Evolutionary conservation across 2,888 invertebrate genomes (phyloP), one percentile per base, ranked within the genome.

Genomic region (Conchocele bisecta): DNA sequence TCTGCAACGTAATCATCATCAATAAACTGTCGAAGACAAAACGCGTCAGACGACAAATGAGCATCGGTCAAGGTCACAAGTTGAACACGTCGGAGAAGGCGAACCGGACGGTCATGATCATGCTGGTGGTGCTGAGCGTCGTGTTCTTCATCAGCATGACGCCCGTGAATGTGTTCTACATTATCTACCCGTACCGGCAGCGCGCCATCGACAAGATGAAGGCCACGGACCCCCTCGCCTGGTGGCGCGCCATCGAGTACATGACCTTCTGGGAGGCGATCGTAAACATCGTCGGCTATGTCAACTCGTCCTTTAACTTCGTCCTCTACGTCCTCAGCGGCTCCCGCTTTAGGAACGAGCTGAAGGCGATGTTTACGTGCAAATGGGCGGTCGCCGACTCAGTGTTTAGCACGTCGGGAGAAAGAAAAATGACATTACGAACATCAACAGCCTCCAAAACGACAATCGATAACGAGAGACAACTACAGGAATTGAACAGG

Each of bases 291-390:
- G 46, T 85, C 1, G 74, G 78, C 65, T 86, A 85, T 59, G 66
- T 82, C 11, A 85, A 83, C 57, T 81, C 83, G 51, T 74, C 82
- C 29, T 64, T 76, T 39, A 84, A 84, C 63, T 86, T 86, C 60
- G 39, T 85, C n/a, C 51, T 85, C 24, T 86, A 86, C 63, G 81
- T 82, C 31, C 51, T 83, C 20, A 83, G 81, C 26, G 86, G 85
- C 0, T 64, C 83, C 13, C 74, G 72, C 33, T 87, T 87, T 66
- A 63, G 86, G 24, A 57, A 72, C 3, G 83, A 84, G 35, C 54
- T 85, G 7, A 60, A 59, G 39, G 53, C 44, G 15, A 54, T 86
- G 46, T 68, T 82, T 11, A 44, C 46, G 5, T 75, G 75, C 39
- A 33, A 59, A 22, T 17, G 39, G 7, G n/a, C 51, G 7, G 5